Evolutionary conservation across 2,113 vertebrate species (phyloP).

Genomic region (Actenoides lindsayi): DNA sequence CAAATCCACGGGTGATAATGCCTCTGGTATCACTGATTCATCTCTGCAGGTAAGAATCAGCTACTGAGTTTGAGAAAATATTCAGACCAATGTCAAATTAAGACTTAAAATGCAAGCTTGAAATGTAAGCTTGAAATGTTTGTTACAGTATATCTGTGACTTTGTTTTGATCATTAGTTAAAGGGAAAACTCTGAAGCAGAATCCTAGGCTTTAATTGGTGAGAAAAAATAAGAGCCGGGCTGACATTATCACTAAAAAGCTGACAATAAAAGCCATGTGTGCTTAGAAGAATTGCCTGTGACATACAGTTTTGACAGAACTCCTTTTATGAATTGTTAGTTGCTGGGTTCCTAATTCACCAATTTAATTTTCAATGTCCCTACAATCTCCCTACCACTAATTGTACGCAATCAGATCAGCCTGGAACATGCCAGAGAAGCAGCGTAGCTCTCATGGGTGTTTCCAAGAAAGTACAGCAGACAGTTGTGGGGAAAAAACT

Average conservation of each 20-base stretch:
- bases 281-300: neutral
- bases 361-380: neutral
- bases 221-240: neutral
- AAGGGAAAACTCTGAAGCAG: neutral
- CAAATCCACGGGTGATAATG: neutral
- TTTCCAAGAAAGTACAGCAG: neutral
- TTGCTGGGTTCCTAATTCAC: neutral
- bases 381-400: neutral
- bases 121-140: neutral
- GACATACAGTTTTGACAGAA: neutral
- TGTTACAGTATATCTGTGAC: neutral
- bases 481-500: neutral
- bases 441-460: no score
- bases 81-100: neutral
- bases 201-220: neutral
- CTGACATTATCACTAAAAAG: neutral
- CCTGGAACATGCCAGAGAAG: neutral
- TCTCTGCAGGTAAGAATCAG: neutral
- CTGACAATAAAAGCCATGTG: neutral
- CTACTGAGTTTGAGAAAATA: neutral
- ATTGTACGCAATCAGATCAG: neutral
- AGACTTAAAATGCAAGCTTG: neutral
- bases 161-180: neutral
- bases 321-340: neutral
- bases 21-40: neutral